Evolutionary conservation across 2,113 vertebrate genomes (phyloP).

Genomic region (Mellivora capensis): DNA sequence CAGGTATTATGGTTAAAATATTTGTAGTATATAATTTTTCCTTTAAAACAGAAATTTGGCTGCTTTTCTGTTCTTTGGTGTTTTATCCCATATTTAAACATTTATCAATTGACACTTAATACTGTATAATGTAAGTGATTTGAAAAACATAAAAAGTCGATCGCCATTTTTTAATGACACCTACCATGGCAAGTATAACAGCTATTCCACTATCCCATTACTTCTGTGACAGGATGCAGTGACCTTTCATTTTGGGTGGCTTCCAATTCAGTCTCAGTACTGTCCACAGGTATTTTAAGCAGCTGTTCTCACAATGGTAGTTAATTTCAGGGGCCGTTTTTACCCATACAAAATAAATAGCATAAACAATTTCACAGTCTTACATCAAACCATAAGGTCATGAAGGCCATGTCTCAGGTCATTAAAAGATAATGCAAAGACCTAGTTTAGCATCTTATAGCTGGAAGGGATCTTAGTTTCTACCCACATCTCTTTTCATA

Average conservation of each 20-base stretch:
- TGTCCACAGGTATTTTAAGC: neutral
- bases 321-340: slow-evolving; percentile 13
- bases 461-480: neutral
- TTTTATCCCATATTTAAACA: neutral
- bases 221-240: neutral
- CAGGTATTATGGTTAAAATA: neutral
- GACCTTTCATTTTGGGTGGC: neutral
- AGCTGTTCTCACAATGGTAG: slow-evolving; percentile 21
- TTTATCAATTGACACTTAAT: neutral
- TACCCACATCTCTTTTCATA: neutral
- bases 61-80: neutral
- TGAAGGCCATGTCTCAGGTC: neutral
- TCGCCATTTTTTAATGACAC: neutral
- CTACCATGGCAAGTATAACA: neutral
- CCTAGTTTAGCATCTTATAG: neutral
- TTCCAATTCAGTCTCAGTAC: neutral
- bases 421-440: slow-evolving; percentile 39
- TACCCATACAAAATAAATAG: neutral
- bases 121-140: neutral
- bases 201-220: neutral
- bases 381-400: slow-evolving; percentile 3
- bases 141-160: neutral
- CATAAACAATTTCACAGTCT: neutral
- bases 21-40: neutral
- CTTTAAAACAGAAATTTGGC: neutral